Conservation (phyloP, 2,113 vertebrate species). For the Pachyramphus minor region DNA sequence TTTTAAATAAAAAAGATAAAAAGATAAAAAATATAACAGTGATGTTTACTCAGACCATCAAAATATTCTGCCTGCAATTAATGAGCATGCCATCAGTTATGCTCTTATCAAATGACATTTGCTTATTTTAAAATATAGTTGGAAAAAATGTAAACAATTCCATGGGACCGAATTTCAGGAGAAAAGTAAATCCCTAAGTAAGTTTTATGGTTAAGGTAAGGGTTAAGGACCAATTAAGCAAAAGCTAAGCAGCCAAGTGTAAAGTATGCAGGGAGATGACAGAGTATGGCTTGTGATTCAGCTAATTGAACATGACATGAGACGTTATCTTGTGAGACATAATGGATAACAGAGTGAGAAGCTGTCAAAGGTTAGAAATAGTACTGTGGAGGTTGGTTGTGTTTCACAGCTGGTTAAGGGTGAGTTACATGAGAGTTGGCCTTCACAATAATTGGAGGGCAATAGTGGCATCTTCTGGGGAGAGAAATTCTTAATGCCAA, state of each 20-base stretch:
- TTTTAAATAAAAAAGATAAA: not conserved
- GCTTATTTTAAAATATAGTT: not conserved
- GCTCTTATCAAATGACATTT: not conserved
- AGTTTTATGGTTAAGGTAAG: not conserved
- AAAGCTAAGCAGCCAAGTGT: not conserved
- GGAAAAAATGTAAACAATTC: not conserved
- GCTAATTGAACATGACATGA: not conserved
- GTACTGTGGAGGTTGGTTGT: not conserved
- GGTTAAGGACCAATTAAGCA: not conserved
- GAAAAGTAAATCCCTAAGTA: not conserved
- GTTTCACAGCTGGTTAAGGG: not conserved
- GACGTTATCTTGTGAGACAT: not conserved
- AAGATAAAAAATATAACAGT: not conserved
- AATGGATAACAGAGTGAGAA: not conserved
- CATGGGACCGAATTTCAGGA: not conserved
- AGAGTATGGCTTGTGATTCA: not conserved
- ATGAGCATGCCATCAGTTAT: not conserved
- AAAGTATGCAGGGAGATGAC: not conserved
- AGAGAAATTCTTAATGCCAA: not conserved
- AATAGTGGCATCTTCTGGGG: not conserved
- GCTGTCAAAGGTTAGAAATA: not conserved
- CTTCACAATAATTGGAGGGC: not conserved
- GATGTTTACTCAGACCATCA: not conserved
- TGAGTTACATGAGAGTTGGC: not conserved
- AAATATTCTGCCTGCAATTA: not conserved